These are phyloP conservation scores for Lagenorhynchus albirostris DNA, from an alignment of 2,113 vertebrate genomes.

Conservation along the genomic window DNA sequence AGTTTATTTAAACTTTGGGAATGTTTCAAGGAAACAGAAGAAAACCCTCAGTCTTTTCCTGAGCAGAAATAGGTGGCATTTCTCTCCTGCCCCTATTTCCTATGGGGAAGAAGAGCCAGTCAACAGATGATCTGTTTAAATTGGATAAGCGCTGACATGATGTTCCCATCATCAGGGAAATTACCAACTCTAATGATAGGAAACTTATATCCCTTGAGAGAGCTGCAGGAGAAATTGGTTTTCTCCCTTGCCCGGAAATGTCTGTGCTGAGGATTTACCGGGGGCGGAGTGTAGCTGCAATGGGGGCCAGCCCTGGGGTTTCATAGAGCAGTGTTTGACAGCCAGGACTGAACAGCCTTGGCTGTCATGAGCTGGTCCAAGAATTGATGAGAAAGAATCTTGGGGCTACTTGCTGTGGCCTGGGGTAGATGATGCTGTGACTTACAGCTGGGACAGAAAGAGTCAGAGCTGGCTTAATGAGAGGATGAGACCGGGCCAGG, in stretches of 20 bases:
- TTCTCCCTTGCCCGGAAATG: conserved; percentile 13
- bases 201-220: neutral
- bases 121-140: conserved; percentile 14
- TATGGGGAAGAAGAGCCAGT: neutral
- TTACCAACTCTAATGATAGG: neutral
- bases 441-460: neutral
- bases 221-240: neutral
- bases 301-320: neutral
- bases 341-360: neutral
- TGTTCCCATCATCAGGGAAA: conserved; percentile 14
- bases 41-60: neutral
- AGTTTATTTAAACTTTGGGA: neutral
- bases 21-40: neutral
- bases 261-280: neutral
- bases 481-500: neutral
- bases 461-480: neutral
- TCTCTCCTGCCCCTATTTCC: neutral
- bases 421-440: neutral
- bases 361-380: neutral
- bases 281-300: neutral
- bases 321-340: neutral
- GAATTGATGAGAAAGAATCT: neutral
- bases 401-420: neutral
- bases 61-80: neutral
- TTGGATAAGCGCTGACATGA: neutral